Base-by-base conservation (phyloP, 2,797 vertebrate genomes). In the Borostomias antarcticus region DNA sequence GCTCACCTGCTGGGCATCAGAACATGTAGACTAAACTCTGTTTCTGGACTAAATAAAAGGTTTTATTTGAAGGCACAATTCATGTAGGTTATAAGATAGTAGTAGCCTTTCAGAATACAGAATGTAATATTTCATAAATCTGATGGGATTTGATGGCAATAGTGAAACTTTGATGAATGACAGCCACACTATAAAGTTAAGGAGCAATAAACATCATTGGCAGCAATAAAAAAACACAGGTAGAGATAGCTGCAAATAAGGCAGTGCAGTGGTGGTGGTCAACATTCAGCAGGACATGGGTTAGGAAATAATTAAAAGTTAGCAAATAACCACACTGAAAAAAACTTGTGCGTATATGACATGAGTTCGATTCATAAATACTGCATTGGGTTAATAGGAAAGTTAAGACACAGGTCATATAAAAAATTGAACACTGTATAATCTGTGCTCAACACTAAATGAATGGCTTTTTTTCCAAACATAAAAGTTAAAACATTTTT, bases 41-140 rank as follows among this genome's bases (percentile, higher is more conserved):
- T n/a, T n/a, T n/a, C n/a, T 47, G 25, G 69, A 80, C 64, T 50
- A 56, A 78, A 69, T 64, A 58, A 74, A 59, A 70, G 54, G 1
- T 35, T 81, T 86, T 86, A 77, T 77, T 87, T 73, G 1, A 72
- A 73, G 69, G 68, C 65, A 75, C 45, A 50, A 3, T 53, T 50
- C 0, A 23, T 50, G 53, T n/a, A 59, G 30, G 6, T 6, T 54
- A 61, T 29, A 62, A 47, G 1, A 28, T 32, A 60, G 37, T 45
- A 25, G 58, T 53, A 13, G 17, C 75, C 15, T 61, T 28, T 2
- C 23, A 52, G 8, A 21, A 11, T 25, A 54, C 52, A 54, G 13
- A 28, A 26, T 25, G 23, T 29, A 28, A 8, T 37, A n/a, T n/a
- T n/a, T n/a, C n/a, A n/a, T n/a, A n/a, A n/a, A n/a, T n/a, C n/a